Base-by-base conservation (phyloP, 2,797 vertebrate species). In the Rhadinocentrus ornatus region DNA sequence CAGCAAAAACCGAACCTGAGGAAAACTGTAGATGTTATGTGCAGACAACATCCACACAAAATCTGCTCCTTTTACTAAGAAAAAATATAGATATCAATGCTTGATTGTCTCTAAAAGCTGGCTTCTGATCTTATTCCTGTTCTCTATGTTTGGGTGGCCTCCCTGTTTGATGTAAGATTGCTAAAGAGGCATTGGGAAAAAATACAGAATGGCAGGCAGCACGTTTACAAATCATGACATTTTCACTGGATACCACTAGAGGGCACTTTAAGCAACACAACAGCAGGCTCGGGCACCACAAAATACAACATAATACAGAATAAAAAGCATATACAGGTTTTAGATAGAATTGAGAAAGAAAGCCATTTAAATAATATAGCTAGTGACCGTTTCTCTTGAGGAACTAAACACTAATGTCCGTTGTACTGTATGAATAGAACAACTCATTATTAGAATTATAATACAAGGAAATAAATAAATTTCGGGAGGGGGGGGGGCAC, bases 381-480 rank as follows among this genome's bases (percentile, higher is more conserved):
- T 86, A 89, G 84, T 73, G 80, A 89, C 74, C 75, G 65, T 83
- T 84, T 69, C 64, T 86, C 85, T 91, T 82, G 80, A 90, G 89
- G 69, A 93, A 93, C 92, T 90, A 87, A 91, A 92, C 88, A 93
- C 85, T 89, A 81, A 92, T 89, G 86, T 91, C 86, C 76, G 86
- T 84, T 92, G 86, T 90, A 94, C 91, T 93, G 85, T 89, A 94
- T 88, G 85, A 88, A 92, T 78, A 92, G 82, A 93, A 90, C 89
- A 93, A 93, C 86, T 87, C 85, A 90, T 93, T 86, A 93, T 89
- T 90, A 86, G 88, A 90, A 83, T 86, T 92, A 91, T 93, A 89
- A 91, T 94, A 94, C 91, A 94, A 93, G 86, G 78, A 92, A 95
- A 94, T 94, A 95, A 95, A 94, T 94, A 87, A 93, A 88, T 75